Conservation (phyloP, 2,113 vertebrate genomes). For the Hydrolagus affinis region DNA sequence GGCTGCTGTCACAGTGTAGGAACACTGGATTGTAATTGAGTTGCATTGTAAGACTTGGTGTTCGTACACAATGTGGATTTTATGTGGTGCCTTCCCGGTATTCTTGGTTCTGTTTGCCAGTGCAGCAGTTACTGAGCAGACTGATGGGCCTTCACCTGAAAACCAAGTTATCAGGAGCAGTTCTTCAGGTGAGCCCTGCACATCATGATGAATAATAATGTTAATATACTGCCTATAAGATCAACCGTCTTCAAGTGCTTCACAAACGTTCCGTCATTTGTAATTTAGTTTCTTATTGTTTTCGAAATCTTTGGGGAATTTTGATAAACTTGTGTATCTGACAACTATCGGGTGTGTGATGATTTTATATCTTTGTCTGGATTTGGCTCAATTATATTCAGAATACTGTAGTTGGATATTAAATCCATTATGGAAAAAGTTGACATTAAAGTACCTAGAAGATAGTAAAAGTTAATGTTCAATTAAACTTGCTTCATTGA, state of each 20-base stretch:
- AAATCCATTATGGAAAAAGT: too few relatives aligned
- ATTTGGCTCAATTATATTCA: too few relatives aligned
- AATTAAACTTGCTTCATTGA: too few relatives aligned
- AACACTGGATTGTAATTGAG: neutral
- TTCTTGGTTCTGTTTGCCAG: neutral
- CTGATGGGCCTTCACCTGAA: neutral
- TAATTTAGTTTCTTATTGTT: neutral
- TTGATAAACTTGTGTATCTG: too few relatives aligned
- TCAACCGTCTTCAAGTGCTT: neutral
- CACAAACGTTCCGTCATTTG: neutral
- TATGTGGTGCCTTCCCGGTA: neutral
- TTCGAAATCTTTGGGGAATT: too few relatives aligned
- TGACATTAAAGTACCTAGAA: too few relatives aligned
- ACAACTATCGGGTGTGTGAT: too few relatives aligned
- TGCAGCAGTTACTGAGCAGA: neutral
- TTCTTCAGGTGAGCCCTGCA: neutral
- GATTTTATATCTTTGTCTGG: too few relatives aligned
- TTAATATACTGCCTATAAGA: neutral
- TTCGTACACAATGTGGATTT: neutral
- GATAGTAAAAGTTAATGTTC: too few relatives aligned
- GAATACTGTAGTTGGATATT: too few relatives aligned
- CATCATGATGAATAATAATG: neutral
- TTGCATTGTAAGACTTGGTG: too few relatives aligned
- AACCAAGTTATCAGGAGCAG: neutral
- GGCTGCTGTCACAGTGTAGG: neutral